A percentile compares a stretch with the other conserved stretches of the same genome.
These are phyloP conservation scores for Microtus richardsoni DNA, from an alignment of 2,113 vertebrate genomes.

Conservation along the genomic window DNA sequence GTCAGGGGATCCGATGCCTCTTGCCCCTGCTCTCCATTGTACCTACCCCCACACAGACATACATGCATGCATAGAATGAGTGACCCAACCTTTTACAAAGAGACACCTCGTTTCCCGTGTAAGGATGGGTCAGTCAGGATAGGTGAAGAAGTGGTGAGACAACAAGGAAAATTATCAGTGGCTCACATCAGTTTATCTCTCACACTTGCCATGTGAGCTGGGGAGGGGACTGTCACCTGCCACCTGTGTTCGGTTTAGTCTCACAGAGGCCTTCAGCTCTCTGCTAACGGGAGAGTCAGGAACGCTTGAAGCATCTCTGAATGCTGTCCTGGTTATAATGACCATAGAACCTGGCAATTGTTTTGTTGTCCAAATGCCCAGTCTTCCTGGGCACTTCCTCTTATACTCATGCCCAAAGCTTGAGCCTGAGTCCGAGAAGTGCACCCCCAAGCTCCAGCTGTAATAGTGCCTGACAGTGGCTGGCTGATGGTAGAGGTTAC, in stretches of 20 bases:
- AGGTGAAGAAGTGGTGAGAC: not conserved
- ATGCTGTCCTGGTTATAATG: not conserved
- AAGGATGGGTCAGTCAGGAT: not conserved
- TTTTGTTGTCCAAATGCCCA: not conserved
- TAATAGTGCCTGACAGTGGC: not conserved
- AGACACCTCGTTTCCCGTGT: not conserved
- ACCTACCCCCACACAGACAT: not conserved
- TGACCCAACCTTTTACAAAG: not conserved
- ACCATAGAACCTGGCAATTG: not conserved
- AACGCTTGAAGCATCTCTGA: not conserved
- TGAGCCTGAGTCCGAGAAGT: not conserved
- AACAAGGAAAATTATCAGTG: constrained; percentile 20
- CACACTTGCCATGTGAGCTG: not conserved
- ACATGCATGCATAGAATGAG: not conserved
- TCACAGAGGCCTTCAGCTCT: not conserved
- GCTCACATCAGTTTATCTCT: not conserved
- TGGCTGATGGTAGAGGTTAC: not conserved
- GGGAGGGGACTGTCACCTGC: not conserved
- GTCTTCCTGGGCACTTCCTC: not conserved
- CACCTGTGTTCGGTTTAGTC: not conserved
- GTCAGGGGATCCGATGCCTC: not conserved
- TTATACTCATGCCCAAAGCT: not conserved
- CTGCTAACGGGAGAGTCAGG: not conserved
- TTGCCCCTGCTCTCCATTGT: not conserved
- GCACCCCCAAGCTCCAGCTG: not conserved